Evolutionary conservation across 2,113 vertebrate genomes (phyloP), one percentile per base, ranked within the genome.

Genomic region (Tricholaema leucomelas): DNA sequence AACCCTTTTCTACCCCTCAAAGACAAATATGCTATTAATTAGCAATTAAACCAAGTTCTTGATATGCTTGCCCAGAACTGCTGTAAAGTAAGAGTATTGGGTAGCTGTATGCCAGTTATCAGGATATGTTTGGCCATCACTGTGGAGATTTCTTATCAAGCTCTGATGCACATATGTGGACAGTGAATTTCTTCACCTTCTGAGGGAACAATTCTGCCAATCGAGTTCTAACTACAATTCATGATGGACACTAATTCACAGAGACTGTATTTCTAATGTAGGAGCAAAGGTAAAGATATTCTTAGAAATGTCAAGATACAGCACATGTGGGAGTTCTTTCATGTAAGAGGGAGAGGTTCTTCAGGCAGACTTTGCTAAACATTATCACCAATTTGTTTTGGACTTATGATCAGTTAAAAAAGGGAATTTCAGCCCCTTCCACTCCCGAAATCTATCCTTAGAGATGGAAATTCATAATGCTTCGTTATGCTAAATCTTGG

Each of bases 181-280:
- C 90, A 88, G 58, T 65, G 65, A 73, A 85, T 58, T 91, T 92
- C 86, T 75, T 84, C 16, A 76, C 44, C 35, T 74, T 75, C 73
- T 72, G 55, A 55, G 27, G 48, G 81, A 77, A 27, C 50, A 65
- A 1, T 60, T 81, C 58, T 89, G 27, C 63, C 79, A 0, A 71
- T 92, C 46, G 73, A 18, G 15, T 78, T 81, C 48, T 72, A 54
- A n/a, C 21, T 75, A 9, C 65, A n/a, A n/a, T n/a, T 72, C 0
- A 18, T 15, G 66, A 28, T 58, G 54, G 35, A 50, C 14, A 17
- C n/a, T 55, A 18, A 15, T 64, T 88, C 56, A 11, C 42, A 86
- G 35, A 50, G 28, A n/a, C 73, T 5, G 1, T 72, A 12, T 81
- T 71, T 92, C 48, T 74, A 48, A 33, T 48, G 28, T 46, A 46